Base-by-base conservation (phyloP, 2,888 invertebrate genomes). In the Drosophila lutescens region DNA sequence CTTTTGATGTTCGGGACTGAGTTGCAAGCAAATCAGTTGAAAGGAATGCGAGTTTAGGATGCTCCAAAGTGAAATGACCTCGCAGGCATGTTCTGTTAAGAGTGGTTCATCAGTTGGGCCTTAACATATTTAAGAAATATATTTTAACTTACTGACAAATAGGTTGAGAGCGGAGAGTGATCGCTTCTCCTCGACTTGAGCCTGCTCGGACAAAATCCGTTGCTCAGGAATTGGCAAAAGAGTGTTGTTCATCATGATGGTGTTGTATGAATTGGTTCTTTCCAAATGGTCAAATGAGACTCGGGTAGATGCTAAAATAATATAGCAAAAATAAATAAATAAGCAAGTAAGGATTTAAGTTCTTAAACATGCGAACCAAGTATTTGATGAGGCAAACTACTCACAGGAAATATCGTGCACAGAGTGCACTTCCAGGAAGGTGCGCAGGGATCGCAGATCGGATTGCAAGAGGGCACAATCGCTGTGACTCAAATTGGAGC, bases 11-110 rank as follows among this genome's bases (percentile, higher is more conserved):
- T 94, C 95, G 47, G 94, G 94, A 0, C 95, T 94, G 36, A 97
- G 91, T 78, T 95, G 94, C 60, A 94, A 94, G 8, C 96, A 94
- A 44, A 98, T 94, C 46, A 96, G 94, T 89, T 97, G 96, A 90
- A 99, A 96, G 90, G 98, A 97, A 92, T 99, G 98, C 89, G 98
- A 97, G 86, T 96, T 96, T 5, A 99, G 93, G 58, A 99, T 95
- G 90, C 96, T 96, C 98, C 99, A 98, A 47, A 99, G 93, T 15
- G 97, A 96, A 53, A 99, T 93, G 81, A 98, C 96, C 93, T 99
- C 98, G 89, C 97, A 96, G 2, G 96, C 95, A 90, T 97, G 95
- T 68, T 93, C 94, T 92, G 17, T 15, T n/a, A 4, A 10, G 6
- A 17, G 8, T 4, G 5, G 23, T 8, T n/a, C 12, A 8, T 12